Base-by-base conservation (phyloP, 2,113 vertebrate genomes). In the Seriola dumerili region DNA sequence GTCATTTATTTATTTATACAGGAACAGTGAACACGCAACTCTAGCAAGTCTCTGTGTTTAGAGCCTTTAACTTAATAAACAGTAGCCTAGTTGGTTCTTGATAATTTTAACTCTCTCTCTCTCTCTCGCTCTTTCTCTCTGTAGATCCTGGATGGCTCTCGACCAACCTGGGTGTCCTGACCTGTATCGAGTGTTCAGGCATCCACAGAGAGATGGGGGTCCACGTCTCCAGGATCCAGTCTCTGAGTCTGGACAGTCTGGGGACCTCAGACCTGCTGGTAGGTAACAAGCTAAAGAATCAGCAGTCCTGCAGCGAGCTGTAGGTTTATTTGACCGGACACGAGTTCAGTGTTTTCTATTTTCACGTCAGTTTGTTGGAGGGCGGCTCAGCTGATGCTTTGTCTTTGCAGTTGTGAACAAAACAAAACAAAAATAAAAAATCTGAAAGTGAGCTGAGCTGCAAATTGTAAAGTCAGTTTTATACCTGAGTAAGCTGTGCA, bases 191-290 rank as follows among this genome's bases (percentile, higher is more conserved):
- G 77, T 93, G 92, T n/a, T 93, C 92, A 5, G 91, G 91, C 40
- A 90, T 93, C 71, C 91, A 91, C 81, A 86, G 92, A 16, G 91
- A 93, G 82, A 91, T 92, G 92, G 92, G 91, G 7, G 89, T 91
- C 44, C 92, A 93, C 12, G 71, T 92, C 50, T 93, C 92, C 63
- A 85, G 91, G 80, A 92, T 93, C 48, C 81, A 89, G 78, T 92
- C 89, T 40, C 78, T 93, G 32, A 93, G 88, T 34, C 63, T 92
- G 73, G 92, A 93, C 57, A 92, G 89, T 69, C 82, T 93, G 44
- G 91, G 92, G 34, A 93, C 92, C 3, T 92, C 92, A 23, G 92
- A 93, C 76, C 71, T 93, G 70, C 78, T 93, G 89, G 91, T 93
- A 64, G 5, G 67, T n/a, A 40, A 50, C 2, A 17, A 65, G 34